phyloP scores from a whole-genome alignment of 2,888 invertebrate species.

The Caenorhabditis uteleia region DNA sequence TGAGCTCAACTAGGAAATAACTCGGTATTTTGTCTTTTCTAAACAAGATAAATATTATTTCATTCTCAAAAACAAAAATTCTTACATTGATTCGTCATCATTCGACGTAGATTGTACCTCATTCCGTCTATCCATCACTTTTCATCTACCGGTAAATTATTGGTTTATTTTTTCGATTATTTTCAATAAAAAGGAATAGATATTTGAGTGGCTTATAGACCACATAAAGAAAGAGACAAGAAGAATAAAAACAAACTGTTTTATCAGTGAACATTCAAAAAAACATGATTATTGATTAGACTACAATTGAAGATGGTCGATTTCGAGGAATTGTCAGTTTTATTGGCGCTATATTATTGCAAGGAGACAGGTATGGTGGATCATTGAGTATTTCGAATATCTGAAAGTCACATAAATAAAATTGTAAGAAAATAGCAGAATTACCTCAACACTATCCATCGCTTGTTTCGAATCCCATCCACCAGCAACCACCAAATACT shows the following conservation, averaged over 20 bases:
- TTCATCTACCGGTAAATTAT: not conserved
- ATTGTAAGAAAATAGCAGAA: not conserved
- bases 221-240: no score
- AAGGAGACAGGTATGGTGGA: conserved; percentile 2
- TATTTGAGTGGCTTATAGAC: no score
- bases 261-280: no score
- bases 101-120: not conserved
- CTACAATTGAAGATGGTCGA: conserved; percentile 27
- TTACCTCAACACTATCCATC: conserved; percentile 44
- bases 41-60: not conserved
- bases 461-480: conserved; percentile 60
- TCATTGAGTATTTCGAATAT: conserved; percentile 1
- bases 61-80: not conserved
- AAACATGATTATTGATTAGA: no score
- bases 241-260: no score
- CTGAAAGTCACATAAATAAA: conserved; percentile 12
- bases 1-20: conserved; percentile 55
- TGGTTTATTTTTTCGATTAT: no score
- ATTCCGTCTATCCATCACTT: not conserved
- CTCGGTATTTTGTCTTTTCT: conserved; percentile 1
- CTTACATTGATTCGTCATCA: no score
- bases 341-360: conserved; percentile 10
- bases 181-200: no score
- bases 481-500: conserved; percentile 51
- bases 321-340: conserved; percentile 28